Percentiles rank a stretch among this genome's conserved stretches.
These are phyloP conservation scores for Ochotona curzoniae DNA, from an alignment of 2,113 vertebrate genomes.

Conservation along the genomic window DNA sequence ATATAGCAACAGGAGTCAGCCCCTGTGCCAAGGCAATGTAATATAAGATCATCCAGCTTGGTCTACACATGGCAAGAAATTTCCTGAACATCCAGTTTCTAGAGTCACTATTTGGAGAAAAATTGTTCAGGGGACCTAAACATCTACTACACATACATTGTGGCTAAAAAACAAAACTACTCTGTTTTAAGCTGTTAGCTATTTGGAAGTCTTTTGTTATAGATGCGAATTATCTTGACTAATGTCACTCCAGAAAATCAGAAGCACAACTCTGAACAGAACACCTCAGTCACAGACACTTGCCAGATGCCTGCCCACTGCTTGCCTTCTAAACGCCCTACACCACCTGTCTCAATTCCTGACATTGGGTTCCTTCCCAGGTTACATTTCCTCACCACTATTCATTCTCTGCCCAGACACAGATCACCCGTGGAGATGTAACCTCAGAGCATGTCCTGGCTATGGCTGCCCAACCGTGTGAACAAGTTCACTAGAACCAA, in stretches of 20 bases:
- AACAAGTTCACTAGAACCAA: background rate
- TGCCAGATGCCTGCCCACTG: background rate
- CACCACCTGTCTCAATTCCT: background rate
- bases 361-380: background rate
- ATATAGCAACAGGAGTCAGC: background rate
- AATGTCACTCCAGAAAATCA: background rate
- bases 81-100: background rate
- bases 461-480: background rate
- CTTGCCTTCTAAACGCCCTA: background rate
- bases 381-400: background rate
- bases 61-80: background rate
- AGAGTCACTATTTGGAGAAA: background rate
- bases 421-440: background rate
- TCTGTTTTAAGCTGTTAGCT: background rate
- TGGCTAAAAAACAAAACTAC: background rate
- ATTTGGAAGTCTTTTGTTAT: background rate
- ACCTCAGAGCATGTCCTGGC: background rate
- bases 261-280: background rate
- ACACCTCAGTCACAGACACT: background rate
- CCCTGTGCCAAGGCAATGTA: background rate
- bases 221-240: background rate
- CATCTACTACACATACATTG: background rate
- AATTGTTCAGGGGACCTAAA: background rate
- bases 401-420: background rate
- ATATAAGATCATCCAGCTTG: background rate